Base-by-base conservation (phyloP, 2,888 invertebrate species). In the Ochropleura leucogaster region DNA sequence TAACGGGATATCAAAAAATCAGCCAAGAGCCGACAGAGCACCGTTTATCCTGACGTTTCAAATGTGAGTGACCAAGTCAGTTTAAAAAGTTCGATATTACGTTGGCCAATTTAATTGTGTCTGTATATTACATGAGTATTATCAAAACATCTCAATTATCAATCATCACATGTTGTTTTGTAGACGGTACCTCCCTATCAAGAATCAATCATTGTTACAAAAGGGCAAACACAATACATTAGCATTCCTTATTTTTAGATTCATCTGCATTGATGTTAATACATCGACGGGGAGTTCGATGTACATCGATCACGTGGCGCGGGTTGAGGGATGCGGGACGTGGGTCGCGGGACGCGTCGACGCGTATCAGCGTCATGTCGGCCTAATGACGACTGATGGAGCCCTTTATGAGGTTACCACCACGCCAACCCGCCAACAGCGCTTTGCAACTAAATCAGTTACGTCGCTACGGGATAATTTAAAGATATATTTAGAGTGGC, bases 361-460 rank as follows among this genome's bases (percentile, higher is more conserved):
- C 84, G 83, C 86, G 82, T 86, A 83, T 86, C 85, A 89, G 85
- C 85, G 87, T 87, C 92, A 87, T 91, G 93, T 94, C 92, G 90
- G 89, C 91, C 87, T 95, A 96, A 96, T 96, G 94, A 95, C 94
- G 95, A 96, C 94, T 94, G 95, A 96, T 95, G 95, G 94, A 93
- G 93, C 89, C 89, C 91, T 92, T 93, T 92, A 94, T 94, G 93
- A 94, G 91, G 92, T 93, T 93, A 91, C 93, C 93, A 94, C 94
- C 94, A 94, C 91, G 89, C 87, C 87, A 90, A 90, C 90, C 90
- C 90, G 92, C 89, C 92, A 90, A 91, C 90, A 91, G 87, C 88
- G 89, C 88, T 90, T 88, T 89, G 85, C 89, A 90, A 92, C 92
- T 93, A 93, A 94, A 94, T 93, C 93, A 93, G 92, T 94, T 92